Evolutionary conservation across 1,140 invertebrate species (phyloP), one percentile per base, ranked within the genome.

Genomic region (Drosophila sechellia): DNA sequence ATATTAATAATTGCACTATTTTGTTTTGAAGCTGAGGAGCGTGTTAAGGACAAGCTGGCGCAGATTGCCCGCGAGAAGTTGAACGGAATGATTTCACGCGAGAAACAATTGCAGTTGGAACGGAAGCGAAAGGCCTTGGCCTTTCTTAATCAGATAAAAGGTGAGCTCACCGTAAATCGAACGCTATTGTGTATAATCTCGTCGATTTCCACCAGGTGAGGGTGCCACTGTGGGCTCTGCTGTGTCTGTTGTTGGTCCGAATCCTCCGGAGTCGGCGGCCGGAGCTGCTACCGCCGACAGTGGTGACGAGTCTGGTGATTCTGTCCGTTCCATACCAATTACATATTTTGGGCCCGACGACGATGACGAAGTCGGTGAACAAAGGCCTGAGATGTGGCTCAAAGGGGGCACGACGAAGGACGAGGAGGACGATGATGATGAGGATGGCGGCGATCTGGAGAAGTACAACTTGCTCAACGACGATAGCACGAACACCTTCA

Each of bases 61-160:
- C 93, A 93, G 42, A 94, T 94, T 3, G 94, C 94, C 1, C 81
- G 94, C 4, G 95, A 95, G 46, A 95, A 95, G 77, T 69, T 95
- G 40, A 93, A 93, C 22, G 92, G 93, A 2, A 79, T 92, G 55
- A 93, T 93, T 4, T 93, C 93, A 8, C 94, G 93, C 58, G 95
- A 96, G 75, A 94, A 95, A 79, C 95, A 95, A 49, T 78, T 96
- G 4, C 95, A 97, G 79, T 83, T 95, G 27, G 96, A 96, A 81
- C 92, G 96, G 5, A 96, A 96, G 79, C 94, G 94, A 54, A 94
- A 94, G 79, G 95, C 94, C 0, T 93, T 94, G 11, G 94, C 94
- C 45, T 95, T 95, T 73, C 90, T 95, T 0, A 94, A 94, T 80
- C 94, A 95, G 59, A 94, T 95, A 39, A 94, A 94, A 49, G 79